Evolutionary conservation across 2,797 vertebrate species (phyloP), one percentile per base, ranked within the genome.

Genomic region (Halcyon chelicuti): DNA sequence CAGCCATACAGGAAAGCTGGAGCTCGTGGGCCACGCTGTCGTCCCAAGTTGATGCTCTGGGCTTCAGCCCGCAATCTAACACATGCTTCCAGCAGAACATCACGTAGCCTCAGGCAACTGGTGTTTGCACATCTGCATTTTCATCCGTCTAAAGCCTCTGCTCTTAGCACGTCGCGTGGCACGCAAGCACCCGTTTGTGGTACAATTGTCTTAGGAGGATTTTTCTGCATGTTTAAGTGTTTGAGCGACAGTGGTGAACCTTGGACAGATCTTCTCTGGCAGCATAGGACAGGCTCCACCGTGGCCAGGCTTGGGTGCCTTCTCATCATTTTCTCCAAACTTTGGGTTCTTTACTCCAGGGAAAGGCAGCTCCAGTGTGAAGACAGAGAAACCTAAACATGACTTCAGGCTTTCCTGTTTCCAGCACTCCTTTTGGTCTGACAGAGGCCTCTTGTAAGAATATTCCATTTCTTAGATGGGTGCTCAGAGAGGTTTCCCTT

Each of bases 101-200:
- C 3, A 1, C 2, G 4, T 6, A 46, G 70, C 54, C 37, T 37
- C 60, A 31, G 75, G 71, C 80, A 46, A 1, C 22, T 5, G 42
- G 9, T n/a, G 54, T 86, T 62, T 39, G 71, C 23, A 47, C 44
- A 4, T 39, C 60, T 31, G 51, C 23, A 28, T 37, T 39, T 25
- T 26, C 54, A 20, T 26, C n/a, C 42, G 26, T n/a, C 4, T 1
- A 2, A 66, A 67, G 65, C 14, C 33, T 57, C 52, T 44, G 54
- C 39, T 2, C 42, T 37, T 11, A 7, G 42, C 14, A 5, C 37
- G 0, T 16, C 12, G 1, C 5, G 37, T 8, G 39, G 9, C 14
- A 12, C 1, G 0, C 33, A n/a, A 20, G 37, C 2, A 0, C 49
- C 60, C 2, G 4, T 37, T 19, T 16, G 39, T 12, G 11, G 49